These are phyloP conservation scores for Solen grandis DNA, from an alignment of 1,140 invertebrate species.

Conservation along the genomic window DNA sequence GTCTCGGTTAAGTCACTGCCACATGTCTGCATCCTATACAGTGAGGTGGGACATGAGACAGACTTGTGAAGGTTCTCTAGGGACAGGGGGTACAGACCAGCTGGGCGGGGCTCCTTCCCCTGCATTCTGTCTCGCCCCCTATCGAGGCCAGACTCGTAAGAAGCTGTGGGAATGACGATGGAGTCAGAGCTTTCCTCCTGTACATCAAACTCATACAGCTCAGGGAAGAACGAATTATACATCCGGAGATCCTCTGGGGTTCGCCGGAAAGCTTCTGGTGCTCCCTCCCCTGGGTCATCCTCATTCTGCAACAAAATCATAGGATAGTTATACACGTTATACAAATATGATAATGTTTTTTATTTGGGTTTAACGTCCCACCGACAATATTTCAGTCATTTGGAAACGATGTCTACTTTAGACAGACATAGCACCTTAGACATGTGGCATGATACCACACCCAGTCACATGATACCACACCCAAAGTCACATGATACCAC, in stretches of 20 bases:
- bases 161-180: constrained; percentile 51
- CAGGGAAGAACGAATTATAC: constrained; percentile 78
- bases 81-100: not conserved
- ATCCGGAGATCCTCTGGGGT: constrained; percentile 73
- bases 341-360: too few species aligned
- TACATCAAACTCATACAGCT: constrained; percentile 76
- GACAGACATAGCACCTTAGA: too few species aligned
- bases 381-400: too few species aligned
- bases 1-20: constrained; percentile 31
- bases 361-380: too few species aligned
- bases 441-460: too few species aligned
- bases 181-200: constrained; percentile 20
- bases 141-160: constrained; percentile 22
- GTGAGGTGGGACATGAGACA: not conserved
- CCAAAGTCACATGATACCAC: too few species aligned
- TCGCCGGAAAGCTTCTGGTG: constrained; percentile 67
- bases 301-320: constrained; percentile 67
- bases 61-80: constrained; percentile 32
- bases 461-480: too few species aligned
- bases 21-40: constrained; percentile 35
- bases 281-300: constrained; percentile 66
- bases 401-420: too few species aligned
- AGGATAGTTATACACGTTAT: too few species aligned
- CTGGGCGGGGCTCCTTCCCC: not conserved
- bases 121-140: not conserved